Evolutionary conservation across 2,888 invertebrate species (phyloP).

Genomic region (Zhuqinia jingwanae): DNA sequence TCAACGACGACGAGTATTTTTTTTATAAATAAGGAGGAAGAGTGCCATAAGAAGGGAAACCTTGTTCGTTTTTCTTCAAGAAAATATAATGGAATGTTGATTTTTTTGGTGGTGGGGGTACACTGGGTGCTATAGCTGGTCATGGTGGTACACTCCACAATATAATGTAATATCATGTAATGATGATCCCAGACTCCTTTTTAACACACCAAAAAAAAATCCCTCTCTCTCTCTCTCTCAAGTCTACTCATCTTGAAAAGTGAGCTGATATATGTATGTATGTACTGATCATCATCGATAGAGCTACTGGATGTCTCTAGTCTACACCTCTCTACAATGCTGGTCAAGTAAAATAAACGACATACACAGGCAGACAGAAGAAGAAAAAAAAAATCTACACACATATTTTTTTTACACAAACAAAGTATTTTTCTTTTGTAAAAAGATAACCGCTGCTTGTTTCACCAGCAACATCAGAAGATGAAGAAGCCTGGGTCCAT

Average conservation of each 20-base stretch:
- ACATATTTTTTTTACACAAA: conserved; percentile 22
- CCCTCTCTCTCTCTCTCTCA: no score
- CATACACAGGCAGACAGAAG: conserved; percentile 4
- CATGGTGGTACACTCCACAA: conserved; percentile 20
- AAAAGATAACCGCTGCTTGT: neutral
- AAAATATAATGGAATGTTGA: conserved; percentile 61
- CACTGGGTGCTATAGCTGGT: conserved; percentile 50
- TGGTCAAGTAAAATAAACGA: conserved; percentile 51
- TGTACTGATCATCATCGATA: conserved; percentile 19
- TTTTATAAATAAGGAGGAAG: conserved; percentile 10
- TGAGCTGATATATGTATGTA: neutral
- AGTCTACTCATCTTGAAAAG: no score
- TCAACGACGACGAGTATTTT: neutral
- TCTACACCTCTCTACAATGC: neutral
- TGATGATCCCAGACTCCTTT: conserved; percentile 40
- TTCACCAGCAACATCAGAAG: neutral
- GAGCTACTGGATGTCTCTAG: conserved; percentile 51
- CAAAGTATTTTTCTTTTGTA: conserved; percentile 3
- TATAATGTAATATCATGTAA: conserved; percentile 46
- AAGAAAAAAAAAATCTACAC: conserved; percentile 6
- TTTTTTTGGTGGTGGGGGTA: conserved; percentile 3
- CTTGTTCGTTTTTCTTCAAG: conserved; percentile 14
- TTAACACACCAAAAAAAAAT: conserved; percentile 25
- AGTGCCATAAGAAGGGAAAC: no score
- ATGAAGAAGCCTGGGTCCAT: conserved; percentile 48